phyloP scores from a whole-genome alignment of 2,888 invertebrate species.

The Gari tellinella region DNA sequence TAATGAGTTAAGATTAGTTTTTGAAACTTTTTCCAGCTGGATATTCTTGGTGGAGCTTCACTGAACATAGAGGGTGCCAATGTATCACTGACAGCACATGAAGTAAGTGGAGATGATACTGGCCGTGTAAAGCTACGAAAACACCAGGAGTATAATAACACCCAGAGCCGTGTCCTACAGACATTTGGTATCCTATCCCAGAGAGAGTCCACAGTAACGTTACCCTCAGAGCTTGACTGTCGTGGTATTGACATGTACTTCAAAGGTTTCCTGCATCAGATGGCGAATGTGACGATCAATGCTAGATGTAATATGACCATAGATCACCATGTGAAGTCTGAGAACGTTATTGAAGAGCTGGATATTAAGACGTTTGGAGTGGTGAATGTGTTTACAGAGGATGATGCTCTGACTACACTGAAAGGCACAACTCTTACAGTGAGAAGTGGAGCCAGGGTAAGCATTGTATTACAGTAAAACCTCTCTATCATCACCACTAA shows the following conservation, averaged over 20 bases:
- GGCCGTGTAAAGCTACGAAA: slow-evolving; percentile 61
- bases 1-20: background rate
- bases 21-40: slow-evolving; percentile 52
- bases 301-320: slow-evolving; percentile 67
- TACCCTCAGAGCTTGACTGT: slow-evolving; percentile 69
- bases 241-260: slow-evolving; percentile 67
- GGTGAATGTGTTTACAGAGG: slow-evolving; percentile 63
- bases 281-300: slow-evolving; percentile 71
- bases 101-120: slow-evolving; percentile 65
- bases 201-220: slow-evolving; percentile 55
- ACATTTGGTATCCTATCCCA: slow-evolving; percentile 66
- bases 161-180: slow-evolving; percentile 55
- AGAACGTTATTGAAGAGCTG: slow-evolving; percentile 62
- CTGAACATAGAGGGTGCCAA: slow-evolving; percentile 62
- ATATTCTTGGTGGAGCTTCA: slow-evolving; percentile 67
- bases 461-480: too few species aligned
- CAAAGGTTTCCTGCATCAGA: slow-evolving; percentile 59
- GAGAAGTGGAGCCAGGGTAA: slow-evolving; percentile 73
- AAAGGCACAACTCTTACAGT: slow-evolving; percentile 69
- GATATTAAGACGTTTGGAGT: slow-evolving; percentile 75
- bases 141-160: slow-evolving; percentile 58
- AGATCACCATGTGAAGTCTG: slow-evolving; percentile 58
- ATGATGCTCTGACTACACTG: slow-evolving; percentile 64
- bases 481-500: too few species aligned
- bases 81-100: slow-evolving; percentile 45